Evolutionary conservation across 2,797 vertebrate species (phyloP).

Genomic region (Molossus alvarezi): DNA sequence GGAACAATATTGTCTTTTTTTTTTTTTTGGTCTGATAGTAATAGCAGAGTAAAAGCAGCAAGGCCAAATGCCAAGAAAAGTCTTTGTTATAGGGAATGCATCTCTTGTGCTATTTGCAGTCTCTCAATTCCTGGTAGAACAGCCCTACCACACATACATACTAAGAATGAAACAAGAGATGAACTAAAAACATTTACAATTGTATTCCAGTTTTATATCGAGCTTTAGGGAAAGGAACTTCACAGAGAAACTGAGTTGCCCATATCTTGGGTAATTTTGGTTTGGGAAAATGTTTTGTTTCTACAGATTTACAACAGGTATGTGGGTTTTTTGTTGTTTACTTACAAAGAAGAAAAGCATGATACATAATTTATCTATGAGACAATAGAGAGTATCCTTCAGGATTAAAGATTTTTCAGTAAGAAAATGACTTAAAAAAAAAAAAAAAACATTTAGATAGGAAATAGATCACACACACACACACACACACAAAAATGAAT

Average conservation of each 20-base stretch:
- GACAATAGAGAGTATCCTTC: neutral
- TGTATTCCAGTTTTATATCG: neutral
- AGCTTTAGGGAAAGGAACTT: neutral
- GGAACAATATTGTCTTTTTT: neutral
- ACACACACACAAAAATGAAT: neutral
- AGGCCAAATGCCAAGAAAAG: neutral
- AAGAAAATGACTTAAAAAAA: too few species aligned
- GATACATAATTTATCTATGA: neutral
- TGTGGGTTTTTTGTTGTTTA: neutral
- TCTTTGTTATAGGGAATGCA: neutral
- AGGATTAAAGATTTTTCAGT: neutral
- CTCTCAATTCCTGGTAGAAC: neutral
- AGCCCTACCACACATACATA: neutral
- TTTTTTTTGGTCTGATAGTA: neutral
- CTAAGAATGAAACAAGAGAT: neutral
- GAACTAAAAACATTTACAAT: neutral
- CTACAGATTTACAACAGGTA: neutral
- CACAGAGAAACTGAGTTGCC: neutral
- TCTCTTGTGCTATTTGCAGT: neutral
- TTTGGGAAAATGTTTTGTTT: neutral
- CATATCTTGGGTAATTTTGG: neutral
- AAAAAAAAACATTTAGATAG: neutral
- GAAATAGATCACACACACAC: neutral
- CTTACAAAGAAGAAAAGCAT: neutral
- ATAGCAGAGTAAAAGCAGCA: neutral